A percentile compares a stretch with the other conserved stretches of the same genome.
phyloP scores from a whole-genome alignment of 2,113 vertebrate species.

The Melierax canorus region DNA sequence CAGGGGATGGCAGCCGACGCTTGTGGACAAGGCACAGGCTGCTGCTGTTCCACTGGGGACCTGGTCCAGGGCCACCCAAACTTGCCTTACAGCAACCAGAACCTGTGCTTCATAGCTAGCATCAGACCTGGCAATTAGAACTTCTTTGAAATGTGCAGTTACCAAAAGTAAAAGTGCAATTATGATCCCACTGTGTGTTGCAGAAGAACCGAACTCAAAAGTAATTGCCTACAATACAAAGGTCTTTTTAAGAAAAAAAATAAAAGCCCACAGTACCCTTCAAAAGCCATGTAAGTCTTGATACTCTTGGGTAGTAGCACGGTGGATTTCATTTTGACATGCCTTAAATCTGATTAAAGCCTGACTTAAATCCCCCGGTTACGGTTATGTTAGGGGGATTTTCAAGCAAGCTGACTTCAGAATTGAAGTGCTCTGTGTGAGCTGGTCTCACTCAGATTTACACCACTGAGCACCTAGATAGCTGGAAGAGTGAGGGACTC shows the following conservation, averaged over 20 bases:
- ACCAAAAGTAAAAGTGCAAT: fast-evolving
- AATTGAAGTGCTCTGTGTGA: neutral
- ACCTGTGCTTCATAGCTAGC: neutral
- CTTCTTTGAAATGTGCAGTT: fast-evolving
- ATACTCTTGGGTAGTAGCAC: fast-evolving
- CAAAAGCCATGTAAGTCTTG: neutral
- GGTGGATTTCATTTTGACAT: neutral
- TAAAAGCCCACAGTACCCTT: neutral
- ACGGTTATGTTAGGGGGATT: neutral
- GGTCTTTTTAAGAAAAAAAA: neutral
- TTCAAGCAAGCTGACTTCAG: neutral
- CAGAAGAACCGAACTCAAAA: neutral
- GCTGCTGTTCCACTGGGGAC: neutral
- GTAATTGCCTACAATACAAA: fast-evolving
- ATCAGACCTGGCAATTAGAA: fast-evolving
- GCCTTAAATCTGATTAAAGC: neutral
- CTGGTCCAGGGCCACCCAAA: neutral
- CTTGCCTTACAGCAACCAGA: neutral
- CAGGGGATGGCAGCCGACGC: slow-evolving; percentile 35
- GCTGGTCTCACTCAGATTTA: neutral
- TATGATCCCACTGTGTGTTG: fast-evolving
- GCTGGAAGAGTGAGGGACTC: neutral
- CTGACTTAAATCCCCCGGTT: neutral
- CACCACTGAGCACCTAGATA: neutral
- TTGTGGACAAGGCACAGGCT: neutral